A percentile compares a stretch with the other conserved stretches of the same genome.
Evolutionary conservation across 2,797 vertebrate species (phyloP).

Genomic region (Numenius phaeopus): DNA sequence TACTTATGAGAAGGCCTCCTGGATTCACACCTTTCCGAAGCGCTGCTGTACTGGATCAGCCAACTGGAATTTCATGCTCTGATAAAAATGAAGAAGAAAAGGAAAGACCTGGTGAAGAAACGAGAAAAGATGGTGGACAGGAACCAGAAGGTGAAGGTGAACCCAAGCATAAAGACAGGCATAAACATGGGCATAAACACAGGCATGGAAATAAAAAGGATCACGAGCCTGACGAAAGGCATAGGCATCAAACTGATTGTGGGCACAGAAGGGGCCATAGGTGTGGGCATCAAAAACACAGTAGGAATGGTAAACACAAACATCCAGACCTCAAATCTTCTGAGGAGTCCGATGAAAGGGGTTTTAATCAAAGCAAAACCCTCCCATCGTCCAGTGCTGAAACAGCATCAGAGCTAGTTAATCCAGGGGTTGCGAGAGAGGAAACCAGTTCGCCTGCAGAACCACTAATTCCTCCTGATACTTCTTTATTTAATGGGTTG

Average conservation of each 20-base stretch:
- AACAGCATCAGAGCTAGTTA: background rate
- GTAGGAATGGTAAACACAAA: constrained; percentile 40
- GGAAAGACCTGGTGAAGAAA: background rate
- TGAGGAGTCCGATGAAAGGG: constrained; percentile 79
- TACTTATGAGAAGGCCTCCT: constrained; percentile 60
- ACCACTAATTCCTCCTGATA: background rate
- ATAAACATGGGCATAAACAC: background rate
- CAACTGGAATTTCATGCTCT: background rate
- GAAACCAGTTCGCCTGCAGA: background rate
- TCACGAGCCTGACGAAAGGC: background rate
- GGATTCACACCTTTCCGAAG: constrained; percentile 81
- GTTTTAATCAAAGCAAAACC: background rate
- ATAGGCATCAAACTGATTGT: background rate
- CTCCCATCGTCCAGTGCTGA: background rate
- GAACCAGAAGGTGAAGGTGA: constrained; percentile 4
- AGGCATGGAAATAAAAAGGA: background rate
- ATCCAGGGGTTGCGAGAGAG: background rate
- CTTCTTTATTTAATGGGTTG: constrained; percentile 50
- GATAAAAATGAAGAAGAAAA: background rate
- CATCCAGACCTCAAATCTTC: constrained; percentile 67
- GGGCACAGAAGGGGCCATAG: background rate
- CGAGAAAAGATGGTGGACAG: background rate
- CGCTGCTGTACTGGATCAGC: fast-evolving
- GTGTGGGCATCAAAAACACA: constrained; percentile 40
- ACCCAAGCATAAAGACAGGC: background rate